Evolutionary conservation across 2,113 vertebrate species (phyloP).

Genomic region (Mustela lutreola): DNA sequence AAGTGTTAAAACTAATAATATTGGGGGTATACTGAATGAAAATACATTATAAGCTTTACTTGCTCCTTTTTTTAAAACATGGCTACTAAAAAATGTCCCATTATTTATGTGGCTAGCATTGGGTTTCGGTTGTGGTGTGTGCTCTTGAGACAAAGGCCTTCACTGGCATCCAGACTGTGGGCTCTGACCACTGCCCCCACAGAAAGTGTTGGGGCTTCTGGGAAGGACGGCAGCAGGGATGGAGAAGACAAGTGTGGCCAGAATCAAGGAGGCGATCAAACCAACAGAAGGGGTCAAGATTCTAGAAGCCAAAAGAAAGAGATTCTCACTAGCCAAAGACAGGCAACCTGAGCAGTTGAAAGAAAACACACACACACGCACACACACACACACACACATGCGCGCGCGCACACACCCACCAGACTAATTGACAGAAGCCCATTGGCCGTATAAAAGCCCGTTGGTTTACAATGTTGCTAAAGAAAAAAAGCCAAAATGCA

Average conservation of each 20-base stretch:
- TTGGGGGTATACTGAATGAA: not conserved
- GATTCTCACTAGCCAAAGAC: not conserved
- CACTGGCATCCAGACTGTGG: no score
- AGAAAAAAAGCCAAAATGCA: not conserved
- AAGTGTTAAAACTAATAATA: not conserved
- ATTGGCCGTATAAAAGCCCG: not conserved
- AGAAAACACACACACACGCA: not conserved
- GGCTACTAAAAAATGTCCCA: not conserved
- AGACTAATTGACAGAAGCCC: not conserved
- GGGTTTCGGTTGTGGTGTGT: not conserved
- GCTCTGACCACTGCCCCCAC: not conserved
- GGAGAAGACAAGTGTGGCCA: not conserved
- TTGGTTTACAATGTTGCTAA: not conserved
- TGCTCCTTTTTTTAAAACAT: not conserved
- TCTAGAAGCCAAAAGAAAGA: not conserved
- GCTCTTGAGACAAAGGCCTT: not conserved
- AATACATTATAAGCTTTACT: not conserved
- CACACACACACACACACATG: not conserved
- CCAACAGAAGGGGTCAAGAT: not conserved
- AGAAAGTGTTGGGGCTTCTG: not conserved
- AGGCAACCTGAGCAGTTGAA: not conserved
- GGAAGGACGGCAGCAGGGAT: not conserved
- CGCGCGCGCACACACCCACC: no score
- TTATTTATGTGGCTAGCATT: not conserved
- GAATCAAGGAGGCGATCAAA: not conserved